Evolutionary conservation across 2,888 invertebrate species (phyloP).

Genomic region (Hydraecia micacea): DNA sequence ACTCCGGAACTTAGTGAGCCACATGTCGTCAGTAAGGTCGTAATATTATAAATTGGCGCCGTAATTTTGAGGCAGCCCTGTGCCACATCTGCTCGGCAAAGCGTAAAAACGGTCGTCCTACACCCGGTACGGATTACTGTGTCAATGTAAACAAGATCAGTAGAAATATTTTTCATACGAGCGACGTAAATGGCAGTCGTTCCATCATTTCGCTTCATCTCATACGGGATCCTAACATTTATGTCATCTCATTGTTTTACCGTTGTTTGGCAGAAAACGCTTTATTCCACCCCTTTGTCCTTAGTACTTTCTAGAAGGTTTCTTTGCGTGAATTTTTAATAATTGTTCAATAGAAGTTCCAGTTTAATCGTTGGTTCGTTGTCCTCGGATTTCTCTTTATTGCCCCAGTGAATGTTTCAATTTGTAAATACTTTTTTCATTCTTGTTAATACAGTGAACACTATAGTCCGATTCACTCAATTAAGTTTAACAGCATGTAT

Average conservation of each 20-base stretch:
- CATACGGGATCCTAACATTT: conserved; percentile 82
- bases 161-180: conserved; percentile 84
- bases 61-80: conserved; percentile 70
- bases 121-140: conserved; percentile 78
- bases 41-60: conserved; percentile 65
- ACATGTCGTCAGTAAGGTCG: conserved; percentile 62
- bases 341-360: conserved; percentile 6
- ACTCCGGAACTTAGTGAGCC: conserved; percentile 64
- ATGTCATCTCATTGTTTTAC: conserved; percentile 84
- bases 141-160: conserved; percentile 87
- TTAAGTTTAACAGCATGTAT: conserved; percentile 49
- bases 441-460: conserved; percentile 45
- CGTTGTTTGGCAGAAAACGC: conserved; percentile 67
- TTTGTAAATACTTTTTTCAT: conserved; percentile 56
- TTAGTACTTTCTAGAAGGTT: conserved; percentile 2
- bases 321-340: not conserved
- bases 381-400: conserved; percentile 24
- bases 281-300: conserved; percentile 11
- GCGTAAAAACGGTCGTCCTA: conserved; percentile 77
- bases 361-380: not conserved
- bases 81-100: conserved; percentile 75
- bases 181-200: conserved; percentile 81
- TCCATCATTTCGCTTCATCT: conserved; percentile 82
- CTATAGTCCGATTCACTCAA: conserved; percentile 51
- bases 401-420: conserved; percentile 51